phyloP scores from a whole-genome alignment of 2,888 invertebrate species.

The Synergus laeviventris region DNA sequence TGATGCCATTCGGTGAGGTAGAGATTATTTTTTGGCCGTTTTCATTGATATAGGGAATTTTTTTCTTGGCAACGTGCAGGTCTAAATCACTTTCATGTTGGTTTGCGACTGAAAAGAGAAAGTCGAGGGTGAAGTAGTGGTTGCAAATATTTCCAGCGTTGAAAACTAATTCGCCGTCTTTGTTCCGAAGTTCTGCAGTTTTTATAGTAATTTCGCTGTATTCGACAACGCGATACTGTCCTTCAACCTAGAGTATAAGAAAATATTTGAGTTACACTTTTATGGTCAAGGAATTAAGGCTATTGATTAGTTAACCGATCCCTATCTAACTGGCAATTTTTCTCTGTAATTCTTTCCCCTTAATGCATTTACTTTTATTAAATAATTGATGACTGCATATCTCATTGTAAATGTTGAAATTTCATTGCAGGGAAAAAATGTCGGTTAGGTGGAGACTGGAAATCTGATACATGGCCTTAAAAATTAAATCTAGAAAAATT shows the following conservation, averaged over 20 bases:
- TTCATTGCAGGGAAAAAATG: no score
- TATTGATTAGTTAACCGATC: no score
- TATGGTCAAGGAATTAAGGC: neutral
- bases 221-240: conserved; percentile 94
- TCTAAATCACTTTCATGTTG: conserved; percentile 87
- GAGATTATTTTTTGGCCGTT: conserved; percentile 86
- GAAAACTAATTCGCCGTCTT: conserved; percentile 90
- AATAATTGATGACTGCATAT: no score
- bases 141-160: conserved; percentile 99
- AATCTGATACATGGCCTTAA: neutral
- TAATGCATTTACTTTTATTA: no score
- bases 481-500: conserved; percentile 37
- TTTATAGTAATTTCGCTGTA: conserved; percentile 96
- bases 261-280: neutral
- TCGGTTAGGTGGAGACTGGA: no score
- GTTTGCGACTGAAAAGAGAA: conserved; percentile 85
- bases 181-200: conserved; percentile 88
- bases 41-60: conserved; percentile 90
- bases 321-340: no score
- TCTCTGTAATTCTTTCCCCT: no score
- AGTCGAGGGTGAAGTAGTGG: conserved; percentile 95
- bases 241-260: conserved; percentile 81
- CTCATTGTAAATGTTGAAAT: no score
- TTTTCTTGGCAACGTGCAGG: conserved; percentile 97
- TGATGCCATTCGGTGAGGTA: conserved; percentile 93